A percentile compares a stretch with the other conserved stretches of the same genome.
Evolutionary conservation across 2,888 invertebrate genomes (phyloP).

Genomic region (Epicampocera succincta): DNA sequence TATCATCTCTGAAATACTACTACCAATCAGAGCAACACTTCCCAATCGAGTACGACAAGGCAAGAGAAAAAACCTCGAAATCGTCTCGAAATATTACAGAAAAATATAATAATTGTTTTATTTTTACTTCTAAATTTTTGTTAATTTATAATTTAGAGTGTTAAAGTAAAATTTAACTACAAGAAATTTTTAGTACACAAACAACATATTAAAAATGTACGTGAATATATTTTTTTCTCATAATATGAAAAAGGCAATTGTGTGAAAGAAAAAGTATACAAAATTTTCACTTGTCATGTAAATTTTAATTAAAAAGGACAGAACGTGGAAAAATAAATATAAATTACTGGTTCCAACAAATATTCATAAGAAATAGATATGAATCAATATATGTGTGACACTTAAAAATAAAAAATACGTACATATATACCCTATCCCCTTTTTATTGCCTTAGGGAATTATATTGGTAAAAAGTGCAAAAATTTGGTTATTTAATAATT

Average conservation of each 20-base stretch:
- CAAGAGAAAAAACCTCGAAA: slow-evolving; percentile 63
- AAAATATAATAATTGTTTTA: slow-evolving; percentile 61
- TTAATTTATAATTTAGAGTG: slow-evolving; percentile 63
- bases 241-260: slow-evolving; percentile 38
- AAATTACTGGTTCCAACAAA: slow-evolving; percentile 29
- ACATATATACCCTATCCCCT: slow-evolving; percentile 56
- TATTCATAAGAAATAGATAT: slow-evolving; percentile 72
- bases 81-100: slow-evolving; percentile 67
- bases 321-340: slow-evolving; percentile 26
- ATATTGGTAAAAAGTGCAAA: slow-evolving; percentile 53
- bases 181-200: slow-evolving; percentile 47
- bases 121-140: slow-evolving; percentile 68
- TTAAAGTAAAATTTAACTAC: slow-evolving; percentile 45
- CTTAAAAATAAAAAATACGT: slow-evolving; percentile 29
- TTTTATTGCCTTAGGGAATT: slow-evolving; percentile 49
- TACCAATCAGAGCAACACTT: slow-evolving; percentile 36
- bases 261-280: slow-evolving; percentile 57
- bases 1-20: slow-evolving; percentile 1
- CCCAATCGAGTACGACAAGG: slow-evolving; percentile 52
- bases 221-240: slow-evolving; percentile 39
- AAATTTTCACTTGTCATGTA: slow-evolving; percentile 70
- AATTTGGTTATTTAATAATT: slow-evolving; percentile 69
- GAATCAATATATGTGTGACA: slow-evolving; percentile 49
- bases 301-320: slow-evolving; percentile 55
- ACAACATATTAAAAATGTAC: slow-evolving; percentile 56